Conservation (phyloP, 2,113 vertebrate species). For the Petromus typicus region DNA sequence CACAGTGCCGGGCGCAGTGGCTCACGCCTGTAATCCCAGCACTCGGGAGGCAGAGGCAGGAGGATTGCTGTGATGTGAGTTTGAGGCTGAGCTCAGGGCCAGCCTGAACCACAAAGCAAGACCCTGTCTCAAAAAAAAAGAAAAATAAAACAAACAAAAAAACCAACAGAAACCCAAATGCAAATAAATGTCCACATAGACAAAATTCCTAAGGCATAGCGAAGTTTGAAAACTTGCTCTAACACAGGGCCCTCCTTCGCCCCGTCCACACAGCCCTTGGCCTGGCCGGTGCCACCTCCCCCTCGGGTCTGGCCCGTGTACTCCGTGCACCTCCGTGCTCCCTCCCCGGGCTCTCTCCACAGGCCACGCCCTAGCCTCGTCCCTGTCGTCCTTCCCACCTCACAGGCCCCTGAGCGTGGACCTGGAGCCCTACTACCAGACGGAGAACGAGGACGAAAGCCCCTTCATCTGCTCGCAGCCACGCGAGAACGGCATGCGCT, state of each 20-base stretch:
- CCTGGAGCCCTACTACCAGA: conserved; percentile 95
- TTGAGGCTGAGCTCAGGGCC: too few relatives aligned
- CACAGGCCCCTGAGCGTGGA: conserved; percentile 90
- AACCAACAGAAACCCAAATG: not conserved
- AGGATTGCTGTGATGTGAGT: too few relatives aligned
- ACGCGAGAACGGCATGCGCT: conserved; percentile 95
- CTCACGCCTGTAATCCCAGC: too few relatives aligned
- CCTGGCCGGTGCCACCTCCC: not conserved
- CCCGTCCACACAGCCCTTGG: not conserved
- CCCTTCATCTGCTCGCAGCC: conserved; percentile 98
- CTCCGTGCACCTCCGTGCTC: not conserved
- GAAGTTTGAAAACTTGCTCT: not conserved
- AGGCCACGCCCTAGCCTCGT: not conserved
- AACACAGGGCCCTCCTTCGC: not conserved
- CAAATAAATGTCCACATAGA: not conserved
- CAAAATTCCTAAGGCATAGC: not conserved
- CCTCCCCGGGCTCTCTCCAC: not conserved
- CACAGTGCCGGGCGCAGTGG: too few relatives aligned
- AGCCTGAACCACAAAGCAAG: too few relatives aligned
- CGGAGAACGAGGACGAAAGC: conserved; percentile 96
- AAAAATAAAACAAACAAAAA: too few relatives aligned
- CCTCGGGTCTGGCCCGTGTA: too few relatives aligned
- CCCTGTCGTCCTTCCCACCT: not conserved
- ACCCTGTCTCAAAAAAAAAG: too few relatives aligned
- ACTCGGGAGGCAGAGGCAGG: too few relatives aligned